Conservation (phyloP, 2,113 vertebrate genomes). For the Polyodon spathula region DNA sequence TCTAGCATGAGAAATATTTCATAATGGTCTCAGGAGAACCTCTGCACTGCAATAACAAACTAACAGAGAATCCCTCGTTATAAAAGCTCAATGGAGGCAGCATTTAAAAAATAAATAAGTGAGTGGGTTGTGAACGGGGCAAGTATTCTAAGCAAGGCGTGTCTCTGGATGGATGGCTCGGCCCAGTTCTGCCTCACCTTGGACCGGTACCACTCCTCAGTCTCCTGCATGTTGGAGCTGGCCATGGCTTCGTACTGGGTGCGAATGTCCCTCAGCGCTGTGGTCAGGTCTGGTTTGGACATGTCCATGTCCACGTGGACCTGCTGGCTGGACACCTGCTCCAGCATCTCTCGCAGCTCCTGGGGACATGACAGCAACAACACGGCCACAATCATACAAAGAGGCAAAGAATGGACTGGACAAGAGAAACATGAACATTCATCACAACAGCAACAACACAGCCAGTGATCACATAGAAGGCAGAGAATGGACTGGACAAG, state of each 20-base stretch:
- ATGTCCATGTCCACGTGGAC: slow-evolving; percentile 71
- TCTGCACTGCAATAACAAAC: too few relatives aligned
- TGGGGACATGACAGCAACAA: slow-evolving; percentile 24
- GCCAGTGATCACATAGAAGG: too few relatives aligned
- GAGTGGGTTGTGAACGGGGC: not conserved
- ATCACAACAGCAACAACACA: too few relatives aligned
- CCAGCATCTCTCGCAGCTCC: slow-evolving; percentile 77
- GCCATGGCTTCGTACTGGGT: slow-evolving; percentile 79
- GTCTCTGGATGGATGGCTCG: too few relatives aligned
- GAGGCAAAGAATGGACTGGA: too few relatives aligned
- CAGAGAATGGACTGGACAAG: too few relatives aligned
- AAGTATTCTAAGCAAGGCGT: not conserved
- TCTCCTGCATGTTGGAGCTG: slow-evolving; percentile 75
- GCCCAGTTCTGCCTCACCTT: slow-evolving; percentile 56
- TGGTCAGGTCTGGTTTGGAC: slow-evolving; percentile 76
- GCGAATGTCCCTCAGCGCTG: slow-evolving; percentile 77
- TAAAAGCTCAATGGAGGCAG: too few relatives aligned
- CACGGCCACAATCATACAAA: too few relatives aligned
- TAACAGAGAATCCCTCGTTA: too few relatives aligned
- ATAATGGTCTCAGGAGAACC: too few relatives aligned
- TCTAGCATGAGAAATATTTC: too few relatives aligned
- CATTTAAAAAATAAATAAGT: not conserved
- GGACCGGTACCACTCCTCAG: slow-evolving; percentile 85
- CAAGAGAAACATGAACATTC: too few relatives aligned
- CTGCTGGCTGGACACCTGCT: slow-evolving; percentile 68